These are phyloP conservation scores for Eupristina koningsbergeri DNA, from an alignment of 1,140 invertebrate species.

Conservation along the genomic window DNA sequence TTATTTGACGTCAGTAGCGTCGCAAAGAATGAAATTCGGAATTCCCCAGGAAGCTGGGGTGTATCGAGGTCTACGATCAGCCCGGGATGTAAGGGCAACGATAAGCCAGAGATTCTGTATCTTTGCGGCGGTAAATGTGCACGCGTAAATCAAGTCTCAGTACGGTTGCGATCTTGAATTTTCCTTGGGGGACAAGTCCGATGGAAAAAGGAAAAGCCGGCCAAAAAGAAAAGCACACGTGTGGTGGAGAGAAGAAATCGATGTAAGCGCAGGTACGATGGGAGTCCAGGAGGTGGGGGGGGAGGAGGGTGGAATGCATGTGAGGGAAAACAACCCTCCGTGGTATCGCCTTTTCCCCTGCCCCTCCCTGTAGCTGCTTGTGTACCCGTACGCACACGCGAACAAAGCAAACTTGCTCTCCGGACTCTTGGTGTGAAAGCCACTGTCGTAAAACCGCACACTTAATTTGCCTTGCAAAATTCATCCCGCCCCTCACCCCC, in stretches of 20 bases:
- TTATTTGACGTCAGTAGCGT: too few species aligned
- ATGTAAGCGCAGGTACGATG: not conserved
- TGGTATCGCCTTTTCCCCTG: not conserved
- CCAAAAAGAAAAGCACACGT: too few species aligned
- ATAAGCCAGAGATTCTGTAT: not conserved
- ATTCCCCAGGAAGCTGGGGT: too few species aligned
- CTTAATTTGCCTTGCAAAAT: slow-evolving; percentile 75
- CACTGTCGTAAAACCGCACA: slow-evolving; percentile 72
- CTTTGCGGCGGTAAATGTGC: too few species aligned
- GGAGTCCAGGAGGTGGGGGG: too few species aligned
- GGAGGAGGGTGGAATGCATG: too few species aligned
- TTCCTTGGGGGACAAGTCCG: too few species aligned
- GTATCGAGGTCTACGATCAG: not conserved
- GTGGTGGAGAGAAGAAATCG: not conserved
- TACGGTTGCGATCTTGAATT: not conserved
- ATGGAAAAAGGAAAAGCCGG: not conserved
- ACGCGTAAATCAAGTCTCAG: not conserved
- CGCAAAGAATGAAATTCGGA: too few species aligned
- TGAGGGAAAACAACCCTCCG: too few species aligned
- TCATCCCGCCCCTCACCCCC: slow-evolving; percentile 62
- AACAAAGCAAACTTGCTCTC: slow-evolving; percentile 49
- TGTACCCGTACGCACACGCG: not conserved
- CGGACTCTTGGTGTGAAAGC: slow-evolving; percentile 66
- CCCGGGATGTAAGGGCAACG: not conserved
- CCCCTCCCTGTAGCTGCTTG: not conserved